Evolutionary conservation across 2,113 vertebrate species (phyloP).

Genomic region (Ochotona princeps): DNA sequence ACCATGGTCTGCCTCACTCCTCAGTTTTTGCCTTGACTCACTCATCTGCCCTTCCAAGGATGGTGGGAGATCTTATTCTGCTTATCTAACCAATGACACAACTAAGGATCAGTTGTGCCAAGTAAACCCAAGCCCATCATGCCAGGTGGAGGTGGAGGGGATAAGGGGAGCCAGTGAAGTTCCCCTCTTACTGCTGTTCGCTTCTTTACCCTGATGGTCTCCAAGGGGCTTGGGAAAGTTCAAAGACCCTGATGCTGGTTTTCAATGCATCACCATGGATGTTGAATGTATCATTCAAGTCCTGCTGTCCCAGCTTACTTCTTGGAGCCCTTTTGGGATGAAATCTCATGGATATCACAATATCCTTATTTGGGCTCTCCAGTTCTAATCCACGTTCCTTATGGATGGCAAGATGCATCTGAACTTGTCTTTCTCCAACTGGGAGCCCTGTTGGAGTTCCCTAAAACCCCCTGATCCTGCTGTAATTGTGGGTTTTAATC

Average conservation of each 20-base stretch:
- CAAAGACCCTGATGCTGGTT: neutral
- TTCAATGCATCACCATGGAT: neutral
- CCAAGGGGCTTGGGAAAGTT: too few species aligned
- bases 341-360: neutral
- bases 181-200: neutral
- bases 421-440: neutral
- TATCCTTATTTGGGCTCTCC: neutral
- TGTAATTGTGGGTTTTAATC: neutral
- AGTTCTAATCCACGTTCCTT: fast-evolving
- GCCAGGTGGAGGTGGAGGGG: neutral
- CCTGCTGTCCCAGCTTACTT: neutral
- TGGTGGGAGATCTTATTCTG: neutral
- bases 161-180: neutral
- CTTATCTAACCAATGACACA: fast-evolving
- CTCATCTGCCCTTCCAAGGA: fast-evolving
- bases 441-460: neutral
- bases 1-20: fast-evolving
- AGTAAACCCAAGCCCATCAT: neutral
- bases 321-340: neutral
- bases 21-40: neutral
- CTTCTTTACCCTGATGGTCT: neutral
- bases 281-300: too few species aligned
- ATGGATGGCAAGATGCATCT: fast-evolving
- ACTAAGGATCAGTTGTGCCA: neutral
- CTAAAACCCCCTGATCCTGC: fast-evolving